phyloP scores from a whole-genome alignment of 2,888 invertebrate genomes.

The Drosophila imparisetae region DNA sequence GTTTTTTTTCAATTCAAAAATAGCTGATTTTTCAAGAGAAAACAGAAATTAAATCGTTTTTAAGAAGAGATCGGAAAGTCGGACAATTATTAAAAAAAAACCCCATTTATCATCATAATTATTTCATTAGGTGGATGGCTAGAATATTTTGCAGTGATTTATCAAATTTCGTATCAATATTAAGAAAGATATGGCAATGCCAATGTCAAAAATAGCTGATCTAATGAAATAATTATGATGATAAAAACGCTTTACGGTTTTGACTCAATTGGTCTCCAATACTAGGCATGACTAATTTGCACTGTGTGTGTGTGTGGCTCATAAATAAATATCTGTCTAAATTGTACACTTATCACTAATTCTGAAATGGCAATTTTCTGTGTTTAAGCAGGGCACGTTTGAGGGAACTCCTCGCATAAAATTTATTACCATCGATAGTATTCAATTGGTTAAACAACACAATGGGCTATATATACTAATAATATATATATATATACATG shows the following conservation, averaged over 20 bases:
- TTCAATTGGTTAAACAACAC: conserved; percentile 1
- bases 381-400: conserved; percentile 6
- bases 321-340: conserved; percentile 26
- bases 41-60: no score
- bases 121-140: not conserved
- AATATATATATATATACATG: not conserved
- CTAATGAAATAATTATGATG: not conserved
- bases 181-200: no score
- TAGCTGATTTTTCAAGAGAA: not conserved
- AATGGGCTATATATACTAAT: not conserved
- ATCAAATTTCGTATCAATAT: no score
- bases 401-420: conserved; percentile 25
- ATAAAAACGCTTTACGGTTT: not conserved
- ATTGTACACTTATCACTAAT: conserved; percentile 26
- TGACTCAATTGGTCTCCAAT: conserved; percentile 16
- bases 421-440: conserved; percentile 1
- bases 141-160: not conserved
- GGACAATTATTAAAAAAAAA: not conserved
- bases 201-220: no score
- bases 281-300: conserved; percentile 31
- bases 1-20: not conserved
- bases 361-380: conserved; percentile 36
- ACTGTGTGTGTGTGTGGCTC: conserved; percentile 1
- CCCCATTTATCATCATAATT: not conserved
- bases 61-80: not conserved